Base-by-base conservation (phyloP, 2,888 invertebrate genomes). In the Pimpla rufipes region DNA sequence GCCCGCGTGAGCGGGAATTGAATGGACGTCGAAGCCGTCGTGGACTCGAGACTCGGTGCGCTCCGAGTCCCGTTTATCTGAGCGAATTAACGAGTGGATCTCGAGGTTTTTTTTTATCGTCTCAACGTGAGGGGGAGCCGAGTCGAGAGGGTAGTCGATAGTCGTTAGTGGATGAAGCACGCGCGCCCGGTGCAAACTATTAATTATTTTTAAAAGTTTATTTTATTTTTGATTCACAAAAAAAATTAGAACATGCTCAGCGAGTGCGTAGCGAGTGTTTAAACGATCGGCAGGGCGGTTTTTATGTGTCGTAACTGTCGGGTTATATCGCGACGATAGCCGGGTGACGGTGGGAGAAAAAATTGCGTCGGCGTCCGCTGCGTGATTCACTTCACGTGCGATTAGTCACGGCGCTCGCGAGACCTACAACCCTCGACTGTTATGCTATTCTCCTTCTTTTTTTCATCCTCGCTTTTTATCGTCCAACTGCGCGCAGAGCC, bases 321-420 rank as follows among this genome's bases (percentile, higher is more conserved):
- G 10, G n/a, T 50, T 21, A 52, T 71, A 70, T 29, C 50, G 23
- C 29, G 10, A 11, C 66, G 55, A 13, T 21, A 68, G 59, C 23
- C 68, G 80, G 42, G 57, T 70, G 62, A 21, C 47, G 37, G 11
- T 55, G 74, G 59, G 50, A 21, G 23, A 59, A 73, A 82, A 64
- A 52, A 74, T 52, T 78, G 74, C 74, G 71, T 82, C 21, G 78
- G 78, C 78, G 81, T 16, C 7, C 35, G 74, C 47, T 59, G 76
- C 77, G 77, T 57, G 71, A 81, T 77, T 77, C 57, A 70, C 47
- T 68, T n/a, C 13, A 37, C 42, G 45, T 18, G 73, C 50, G 71
- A 82, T 82, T 74, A 59, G 67, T 78, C 81, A 68, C 67, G 78
- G 62, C 42, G 29, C 37, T 62, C 77, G 52, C 59, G 66, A 37